Conservation (phyloP, 2,797 vertebrate genomes). For the Peromyscus attwateri region DNA sequence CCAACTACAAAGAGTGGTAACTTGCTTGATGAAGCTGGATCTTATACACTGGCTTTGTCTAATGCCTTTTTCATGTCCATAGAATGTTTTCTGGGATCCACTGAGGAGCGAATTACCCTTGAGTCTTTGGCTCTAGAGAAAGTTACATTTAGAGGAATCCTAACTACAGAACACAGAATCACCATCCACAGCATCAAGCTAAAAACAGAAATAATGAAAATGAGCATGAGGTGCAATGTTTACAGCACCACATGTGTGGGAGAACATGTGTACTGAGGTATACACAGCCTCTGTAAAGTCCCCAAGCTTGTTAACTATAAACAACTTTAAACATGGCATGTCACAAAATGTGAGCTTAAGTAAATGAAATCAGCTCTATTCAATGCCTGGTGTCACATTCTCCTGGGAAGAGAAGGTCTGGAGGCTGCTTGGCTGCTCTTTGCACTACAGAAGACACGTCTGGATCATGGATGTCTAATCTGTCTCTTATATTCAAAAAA, state of each 20-base stretch:
- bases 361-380: constrained; percentile 37
- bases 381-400: neutral
- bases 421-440: neutral
- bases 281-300: neutral
- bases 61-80: neutral
- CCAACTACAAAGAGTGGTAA: neutral
- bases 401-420: neutral
- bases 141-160: neutral
- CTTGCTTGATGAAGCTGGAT: neutral
- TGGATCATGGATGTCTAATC: neutral
- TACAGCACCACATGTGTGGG: neutral
- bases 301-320: neutral
- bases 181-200: neutral
- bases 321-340: neutral
- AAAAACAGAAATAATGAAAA: neutral
- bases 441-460: neutral
- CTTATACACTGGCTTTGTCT: neutral
- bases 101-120: neutral
- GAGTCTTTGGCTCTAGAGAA: constrained; percentile 17
- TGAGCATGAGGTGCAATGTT: neutral
- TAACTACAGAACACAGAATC: neutral
- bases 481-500: neutral
- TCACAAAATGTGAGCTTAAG: neutral
- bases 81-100: neutral
- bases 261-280: neutral